A percentile compares a stretch with the other conserved stretches of the same genome.
Conservation (phyloP, 2,888 invertebrate species). For the Lordiphosa andalusiaca region DNA sequence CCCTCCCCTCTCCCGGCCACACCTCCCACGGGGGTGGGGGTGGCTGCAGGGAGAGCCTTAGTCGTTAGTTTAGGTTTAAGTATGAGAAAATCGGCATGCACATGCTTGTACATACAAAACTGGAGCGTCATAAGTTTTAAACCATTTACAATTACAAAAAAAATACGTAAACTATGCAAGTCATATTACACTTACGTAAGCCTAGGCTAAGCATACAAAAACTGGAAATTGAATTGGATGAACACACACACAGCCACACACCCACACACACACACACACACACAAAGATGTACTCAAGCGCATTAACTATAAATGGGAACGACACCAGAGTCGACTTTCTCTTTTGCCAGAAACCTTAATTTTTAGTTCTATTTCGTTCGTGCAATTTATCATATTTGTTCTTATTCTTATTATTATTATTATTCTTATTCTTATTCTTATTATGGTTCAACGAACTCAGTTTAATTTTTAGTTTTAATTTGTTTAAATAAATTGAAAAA, state of each 20-base stretch:
- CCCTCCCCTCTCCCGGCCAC: conserved; percentile 1
- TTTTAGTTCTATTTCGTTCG: conserved; percentile 32
- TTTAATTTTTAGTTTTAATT: conserved; percentile 38
- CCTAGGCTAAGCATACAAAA: background rate
- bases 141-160: conserved; percentile 44
- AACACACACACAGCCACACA: conserved; percentile 4
- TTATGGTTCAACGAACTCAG: conserved; percentile 2
- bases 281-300: conserved; percentile 42
- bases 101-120: conserved; percentile 39
- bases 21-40: background rate
- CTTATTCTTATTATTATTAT: conserved; percentile 7
- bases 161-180: conserved; percentile 56
- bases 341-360: conserved; percentile 14
- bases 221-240: conserved; percentile 3
- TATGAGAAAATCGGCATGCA: conserved; percentile 11
- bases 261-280: conserved; percentile 8
- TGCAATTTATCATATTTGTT: conserved; percentile 26
- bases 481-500: background rate
- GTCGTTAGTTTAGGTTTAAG: conserved; percentile 42
- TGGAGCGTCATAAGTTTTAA: conserved; percentile 42
- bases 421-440: conserved; percentile 5
- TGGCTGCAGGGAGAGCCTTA: conserved; percentile 20
- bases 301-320: conserved; percentile 2
- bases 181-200: conserved; percentile 38
- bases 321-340: too few relatives aligned